Evolutionary conservation across 2,888 invertebrate species (phyloP).

Genomic region (Sicus ferrugineus): DNA sequence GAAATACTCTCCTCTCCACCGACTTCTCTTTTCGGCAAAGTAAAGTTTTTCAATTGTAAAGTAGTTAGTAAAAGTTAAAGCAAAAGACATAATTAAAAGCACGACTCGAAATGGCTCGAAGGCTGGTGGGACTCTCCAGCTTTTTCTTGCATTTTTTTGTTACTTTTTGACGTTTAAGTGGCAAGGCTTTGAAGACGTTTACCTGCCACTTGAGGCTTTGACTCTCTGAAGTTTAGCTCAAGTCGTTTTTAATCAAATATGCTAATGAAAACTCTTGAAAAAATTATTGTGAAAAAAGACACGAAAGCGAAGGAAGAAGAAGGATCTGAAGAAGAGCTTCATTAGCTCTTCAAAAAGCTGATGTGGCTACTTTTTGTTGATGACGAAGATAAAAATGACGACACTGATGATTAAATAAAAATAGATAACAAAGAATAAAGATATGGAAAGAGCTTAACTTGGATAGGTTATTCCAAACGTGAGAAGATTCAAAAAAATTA

Average conservation of each 20-base stretch:
- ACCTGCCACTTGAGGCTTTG: constrained; percentile 24
- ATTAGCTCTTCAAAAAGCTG: neutral
- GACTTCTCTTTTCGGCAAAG: neutral
- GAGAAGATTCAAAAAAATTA: too few relatives aligned
- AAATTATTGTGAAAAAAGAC: constrained; percentile 37
- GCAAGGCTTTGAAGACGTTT: constrained; percentile 19
- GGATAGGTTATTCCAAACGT: too few relatives aligned
- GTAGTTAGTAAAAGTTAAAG: constrained; percentile 10
- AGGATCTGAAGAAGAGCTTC: neutral
- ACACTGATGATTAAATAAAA: neutral
- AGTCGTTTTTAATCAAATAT: constrained; percentile 58
- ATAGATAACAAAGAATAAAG: too few relatives aligned
- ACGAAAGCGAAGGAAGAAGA: constrained; percentile 32
- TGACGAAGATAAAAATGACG: neutral
- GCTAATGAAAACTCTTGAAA: constrained; percentile 48
- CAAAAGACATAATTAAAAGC: constrained; percentile 21
- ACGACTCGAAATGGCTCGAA: neutral
- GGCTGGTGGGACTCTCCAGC: neutral
- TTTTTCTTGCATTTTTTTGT: neutral
- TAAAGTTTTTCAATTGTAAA: constrained; percentile 25
- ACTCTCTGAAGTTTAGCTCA: constrained; percentile 33
- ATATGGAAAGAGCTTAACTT: too few relatives aligned
- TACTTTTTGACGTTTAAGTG: neutral
- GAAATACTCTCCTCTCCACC: neutral
- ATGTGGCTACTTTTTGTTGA: constrained; percentile 1